phyloP scores from a whole-genome alignment of 1,140 invertebrate genomes.

The Drosophila tani region DNA sequence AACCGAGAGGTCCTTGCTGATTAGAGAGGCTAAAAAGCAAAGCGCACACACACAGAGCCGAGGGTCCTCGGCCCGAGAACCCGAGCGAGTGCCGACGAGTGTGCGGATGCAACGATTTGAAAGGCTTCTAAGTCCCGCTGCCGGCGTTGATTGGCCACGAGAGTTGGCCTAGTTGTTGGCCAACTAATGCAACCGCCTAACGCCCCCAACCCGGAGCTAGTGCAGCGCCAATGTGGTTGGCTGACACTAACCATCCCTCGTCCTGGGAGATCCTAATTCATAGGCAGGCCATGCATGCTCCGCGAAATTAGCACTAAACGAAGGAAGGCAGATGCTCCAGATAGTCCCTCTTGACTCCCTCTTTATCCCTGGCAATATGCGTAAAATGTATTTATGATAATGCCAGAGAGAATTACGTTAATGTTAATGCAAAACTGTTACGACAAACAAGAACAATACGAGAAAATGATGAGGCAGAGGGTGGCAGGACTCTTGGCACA shows the following conservation, averaged over 20 bases:
- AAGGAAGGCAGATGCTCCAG: slow-evolving; percentile 47
- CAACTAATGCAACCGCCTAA: slow-evolving; percentile 20
- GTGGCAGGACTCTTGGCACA: slow-evolving; percentile 1
- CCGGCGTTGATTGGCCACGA: slow-evolving; percentile 71
- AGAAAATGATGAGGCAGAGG: slow-evolving; percentile 72
- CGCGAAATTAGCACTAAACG: slow-evolving; percentile 63
- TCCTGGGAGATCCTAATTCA: slow-evolving; percentile 39
- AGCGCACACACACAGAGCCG: slow-evolving; percentile 32
- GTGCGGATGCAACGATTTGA: slow-evolving; percentile 79
- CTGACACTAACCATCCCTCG: slow-evolving; percentile 19
- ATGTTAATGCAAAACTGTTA: slow-evolving; percentile 84
- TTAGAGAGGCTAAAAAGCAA: slow-evolving; percentile 69
- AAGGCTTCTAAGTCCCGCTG: slow-evolving; percentile 75
- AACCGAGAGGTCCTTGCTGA: slow-evolving; percentile 58
- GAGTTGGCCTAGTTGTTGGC: slow-evolving; percentile 22
- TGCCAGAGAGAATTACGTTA: slow-evolving; percentile 84
- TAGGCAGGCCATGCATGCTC: slow-evolving; percentile 50
- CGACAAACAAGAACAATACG: slow-evolving; percentile 81
- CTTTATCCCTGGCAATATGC: slow-evolving; percentile 81
- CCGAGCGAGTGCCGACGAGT: slow-evolving; percentile 28
- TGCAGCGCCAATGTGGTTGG: slow-evolving; percentile 26
- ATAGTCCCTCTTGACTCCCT: slow-evolving; percentile 10
- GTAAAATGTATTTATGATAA: slow-evolving; percentile 85
- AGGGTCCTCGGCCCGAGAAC: slow-evolving; percentile 24
- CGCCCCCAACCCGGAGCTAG: not conserved